Conservation (phyloP, 2,797 vertebrate genomes). For the Cynopterus sphinx region DNA sequence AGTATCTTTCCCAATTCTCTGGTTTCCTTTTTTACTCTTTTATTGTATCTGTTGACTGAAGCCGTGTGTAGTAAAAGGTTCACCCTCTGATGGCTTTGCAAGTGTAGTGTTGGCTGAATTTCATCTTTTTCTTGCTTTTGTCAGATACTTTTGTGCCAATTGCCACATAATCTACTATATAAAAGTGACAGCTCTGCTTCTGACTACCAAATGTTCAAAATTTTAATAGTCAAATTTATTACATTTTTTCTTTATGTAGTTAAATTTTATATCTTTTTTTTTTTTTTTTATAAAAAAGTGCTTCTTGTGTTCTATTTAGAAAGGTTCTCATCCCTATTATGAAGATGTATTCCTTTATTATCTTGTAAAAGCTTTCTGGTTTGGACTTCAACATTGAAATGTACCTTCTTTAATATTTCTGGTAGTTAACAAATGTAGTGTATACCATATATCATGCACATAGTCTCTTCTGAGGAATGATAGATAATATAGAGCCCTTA, state of each 20-base stretch:
- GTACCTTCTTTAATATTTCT: background rate
- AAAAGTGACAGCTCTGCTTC: background rate
- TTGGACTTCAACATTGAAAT: background rate
- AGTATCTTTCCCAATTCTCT: background rate
- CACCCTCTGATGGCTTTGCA: background rate
- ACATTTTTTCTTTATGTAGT: background rate
- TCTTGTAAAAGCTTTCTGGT: background rate
- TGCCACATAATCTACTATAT: background rate
- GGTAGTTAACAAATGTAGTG: background rate
- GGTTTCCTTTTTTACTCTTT: background rate
- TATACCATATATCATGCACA: background rate
- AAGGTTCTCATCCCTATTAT: background rate
- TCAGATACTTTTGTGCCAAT: background rate
- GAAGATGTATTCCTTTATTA: background rate
- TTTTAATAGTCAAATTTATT: background rate
- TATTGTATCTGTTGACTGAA: background rate
- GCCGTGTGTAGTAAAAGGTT: background rate
- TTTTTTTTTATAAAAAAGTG: background rate
- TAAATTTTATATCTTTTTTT: background rate
- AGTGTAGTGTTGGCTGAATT: background rate
- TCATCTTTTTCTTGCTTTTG: background rate
- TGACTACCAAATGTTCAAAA: background rate
- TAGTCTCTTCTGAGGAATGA: background rate
- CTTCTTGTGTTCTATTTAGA: background rate
- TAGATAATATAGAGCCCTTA: background rate